phyloP scores from a whole-genome alignment of 2,888 invertebrate genomes.

The Prosopocoilus inquinatus region DNA sequence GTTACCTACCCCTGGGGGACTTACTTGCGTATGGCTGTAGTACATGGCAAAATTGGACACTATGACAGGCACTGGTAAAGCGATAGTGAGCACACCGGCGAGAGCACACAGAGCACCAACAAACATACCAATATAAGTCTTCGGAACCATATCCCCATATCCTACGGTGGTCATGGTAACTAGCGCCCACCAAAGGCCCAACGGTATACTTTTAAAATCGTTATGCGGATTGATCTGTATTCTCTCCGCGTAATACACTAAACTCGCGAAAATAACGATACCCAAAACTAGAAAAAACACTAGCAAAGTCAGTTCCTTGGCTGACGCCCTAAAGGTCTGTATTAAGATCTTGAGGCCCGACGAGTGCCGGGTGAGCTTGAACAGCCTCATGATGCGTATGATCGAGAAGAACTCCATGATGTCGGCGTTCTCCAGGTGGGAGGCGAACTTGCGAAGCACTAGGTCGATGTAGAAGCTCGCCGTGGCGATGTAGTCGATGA shows the following conservation, averaged over 20 bases:
- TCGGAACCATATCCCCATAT: conserved; percentile 98
- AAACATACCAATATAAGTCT: conserved; percentile 98
- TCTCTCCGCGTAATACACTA: conserved; percentile 97
- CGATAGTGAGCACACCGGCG: conserved; percentile 97
- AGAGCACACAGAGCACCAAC: conserved; percentile 97
- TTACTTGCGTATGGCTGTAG: conserved; percentile 80
- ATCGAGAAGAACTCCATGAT: conserved; percentile 97
- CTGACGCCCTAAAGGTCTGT: conserved; percentile 95
- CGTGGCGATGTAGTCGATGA: conserved; percentile 99
- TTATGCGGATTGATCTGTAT: conserved; percentile 89
- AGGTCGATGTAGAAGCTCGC: conserved; percentile 97
- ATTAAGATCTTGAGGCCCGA: conserved; percentile 97
- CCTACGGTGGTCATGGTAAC: conserved; percentile 99
- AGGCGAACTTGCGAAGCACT: conserved; percentile 83
- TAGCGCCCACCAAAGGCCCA: conserved; percentile 98
- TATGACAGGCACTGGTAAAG: conserved; percentile 98
- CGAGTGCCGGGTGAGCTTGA: conserved; percentile 95
- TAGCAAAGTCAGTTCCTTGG: conserved; percentile 91
- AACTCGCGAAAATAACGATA: conserved; percentile 96
- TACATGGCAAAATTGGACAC: conserved; percentile 99
- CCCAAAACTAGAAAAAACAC: conserved; percentile 98
- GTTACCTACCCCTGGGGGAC: conserved; percentile 2
- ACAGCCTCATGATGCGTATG: conserved; percentile 95
- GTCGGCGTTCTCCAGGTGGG: conserved; percentile 90
- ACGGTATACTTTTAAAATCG: conserved; percentile 97